Conservation (phyloP, 2,888 invertebrate genomes). For the Eupithecia exiguata region DNA sequence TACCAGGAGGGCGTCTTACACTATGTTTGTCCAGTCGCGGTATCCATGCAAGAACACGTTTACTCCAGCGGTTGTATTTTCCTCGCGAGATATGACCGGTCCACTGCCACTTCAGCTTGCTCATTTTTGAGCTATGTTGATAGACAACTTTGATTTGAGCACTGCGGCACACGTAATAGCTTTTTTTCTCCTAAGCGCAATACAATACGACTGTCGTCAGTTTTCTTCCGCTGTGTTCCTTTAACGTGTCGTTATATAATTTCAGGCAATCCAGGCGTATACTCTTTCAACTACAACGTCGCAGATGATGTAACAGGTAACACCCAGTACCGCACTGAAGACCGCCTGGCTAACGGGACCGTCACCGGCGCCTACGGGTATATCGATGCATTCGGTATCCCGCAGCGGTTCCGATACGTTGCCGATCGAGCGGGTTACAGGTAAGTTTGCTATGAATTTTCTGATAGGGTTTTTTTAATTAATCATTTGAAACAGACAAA, state of each 20-base stretch:
- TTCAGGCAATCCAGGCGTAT: conserved; percentile 83
- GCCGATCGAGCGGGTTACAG: conserved; percentile 88
- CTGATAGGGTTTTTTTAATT: not conserved
- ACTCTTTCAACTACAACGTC: conserved; percentile 89
- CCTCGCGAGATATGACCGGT: no score
- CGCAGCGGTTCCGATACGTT: conserved; percentile 85
- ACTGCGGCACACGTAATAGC: not conserved
- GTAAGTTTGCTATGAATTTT: conserved; percentile 58
- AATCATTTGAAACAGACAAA: no score
- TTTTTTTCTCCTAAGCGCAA: not conserved
- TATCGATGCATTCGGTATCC: conserved; percentile 85
- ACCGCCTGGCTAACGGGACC: conserved; percentile 87
- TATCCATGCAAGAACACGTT: no score
- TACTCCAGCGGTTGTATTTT: no score
- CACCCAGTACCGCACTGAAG: conserved; percentile 88
- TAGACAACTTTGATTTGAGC: no score
- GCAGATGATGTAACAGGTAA: conserved; percentile 86
- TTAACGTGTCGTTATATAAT: not conserved
- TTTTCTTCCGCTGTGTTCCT: not conserved
- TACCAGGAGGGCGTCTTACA: no score
- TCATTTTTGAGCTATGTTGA: no score
- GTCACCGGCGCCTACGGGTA: conserved; percentile 89
- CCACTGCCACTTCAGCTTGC: no score
- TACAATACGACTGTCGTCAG: not conserved
- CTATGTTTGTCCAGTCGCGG: no score